These are phyloP conservation scores for Ciconia boyciana DNA, from an alignment of 2,113 vertebrate species.

Conservation along the genomic window DNA sequence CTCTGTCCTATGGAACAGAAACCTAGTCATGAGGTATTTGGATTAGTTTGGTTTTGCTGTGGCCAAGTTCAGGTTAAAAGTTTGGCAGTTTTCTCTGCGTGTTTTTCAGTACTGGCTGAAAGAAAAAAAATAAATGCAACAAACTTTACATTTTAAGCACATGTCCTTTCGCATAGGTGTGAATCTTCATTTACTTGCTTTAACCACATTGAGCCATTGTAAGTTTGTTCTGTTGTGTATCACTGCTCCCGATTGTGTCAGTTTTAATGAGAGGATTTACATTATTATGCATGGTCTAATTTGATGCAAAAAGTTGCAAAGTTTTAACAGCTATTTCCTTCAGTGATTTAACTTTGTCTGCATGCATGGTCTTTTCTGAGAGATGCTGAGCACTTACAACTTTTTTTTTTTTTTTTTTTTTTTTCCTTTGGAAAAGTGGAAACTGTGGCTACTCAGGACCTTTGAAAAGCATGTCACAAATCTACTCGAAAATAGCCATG, in stretches of 20 bases:
- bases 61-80: neutral
- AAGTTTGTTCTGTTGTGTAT: neutral
- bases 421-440: neutral
- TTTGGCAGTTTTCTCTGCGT: neutral
- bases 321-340: neutral
- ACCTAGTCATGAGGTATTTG: neutral
- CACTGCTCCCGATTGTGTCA: neutral
- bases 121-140: neutral
- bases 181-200: neutral
- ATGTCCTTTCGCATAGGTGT: neutral
- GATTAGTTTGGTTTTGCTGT: neutral
- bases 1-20: neutral
- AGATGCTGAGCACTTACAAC: neutral
- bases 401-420: neutral
- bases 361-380: neutral
- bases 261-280: neutral
- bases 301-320: neutral
- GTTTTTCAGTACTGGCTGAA: neutral
- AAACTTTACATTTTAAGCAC: neutral
- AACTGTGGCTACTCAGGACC: neutral
- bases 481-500: neutral
- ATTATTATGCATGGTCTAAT: neutral
- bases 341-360: neutral
- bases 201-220: neutral
- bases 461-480: neutral